Evolutionary conservation across 2,797 vertebrate genomes (phyloP).

Genomic region (Aratinga solstitialis): DNA sequence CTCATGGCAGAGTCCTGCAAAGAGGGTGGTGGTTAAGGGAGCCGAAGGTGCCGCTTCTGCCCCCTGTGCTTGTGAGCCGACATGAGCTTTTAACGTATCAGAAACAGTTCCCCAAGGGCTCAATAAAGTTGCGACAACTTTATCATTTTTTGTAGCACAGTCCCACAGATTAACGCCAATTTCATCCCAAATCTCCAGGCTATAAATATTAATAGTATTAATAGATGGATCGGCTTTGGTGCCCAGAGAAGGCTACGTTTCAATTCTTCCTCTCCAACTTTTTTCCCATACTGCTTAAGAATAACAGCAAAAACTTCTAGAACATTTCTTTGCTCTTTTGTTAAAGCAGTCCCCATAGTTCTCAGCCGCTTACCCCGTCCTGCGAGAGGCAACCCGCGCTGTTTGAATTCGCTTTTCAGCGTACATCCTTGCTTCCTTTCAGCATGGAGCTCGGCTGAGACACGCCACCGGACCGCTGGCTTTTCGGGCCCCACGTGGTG

Average conservation of each 20-base stretch:
- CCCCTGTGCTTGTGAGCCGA: neutral
- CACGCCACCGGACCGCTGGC: neutral
- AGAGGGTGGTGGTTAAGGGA: neutral
- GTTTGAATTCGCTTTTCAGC: neutral
- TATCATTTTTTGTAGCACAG: neutral
- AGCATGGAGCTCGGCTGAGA: neutral
- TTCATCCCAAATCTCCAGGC: neutral
- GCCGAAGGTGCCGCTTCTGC: neutral
- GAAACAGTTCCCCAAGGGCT: neutral
- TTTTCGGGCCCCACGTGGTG: no score
- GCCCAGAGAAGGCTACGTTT: neutral
- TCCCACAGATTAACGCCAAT: neutral
- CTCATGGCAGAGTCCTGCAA: no score
- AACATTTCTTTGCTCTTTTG: no score
- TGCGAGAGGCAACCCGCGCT: neutral
- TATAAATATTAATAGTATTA: neutral
- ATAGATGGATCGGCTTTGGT: rapidly evolving
- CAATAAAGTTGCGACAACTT: neutral
- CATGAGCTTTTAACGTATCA: no score
- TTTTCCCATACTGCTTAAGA: neutral
- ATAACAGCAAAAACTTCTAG: neutral
- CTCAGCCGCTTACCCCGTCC: neutral
- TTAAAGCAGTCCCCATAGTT: no score
- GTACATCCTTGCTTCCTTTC: neutral
- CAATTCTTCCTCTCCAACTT: neutral